phyloP scores from a whole-genome alignment of 1,140 invertebrate genomes.

The Drosophila oshimai region DNA sequence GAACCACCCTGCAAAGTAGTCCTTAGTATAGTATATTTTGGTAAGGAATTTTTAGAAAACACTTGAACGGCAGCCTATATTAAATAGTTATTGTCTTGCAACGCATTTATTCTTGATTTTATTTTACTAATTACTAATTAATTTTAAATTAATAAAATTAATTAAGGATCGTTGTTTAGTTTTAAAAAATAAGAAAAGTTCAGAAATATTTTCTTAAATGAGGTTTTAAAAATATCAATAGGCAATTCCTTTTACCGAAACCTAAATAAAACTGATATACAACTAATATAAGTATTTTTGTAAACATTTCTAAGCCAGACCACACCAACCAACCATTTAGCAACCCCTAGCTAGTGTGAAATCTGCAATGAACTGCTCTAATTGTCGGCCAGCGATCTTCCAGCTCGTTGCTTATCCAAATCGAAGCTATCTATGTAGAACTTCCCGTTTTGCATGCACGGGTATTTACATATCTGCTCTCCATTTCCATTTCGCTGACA shows the following conservation, averaged over 20 bases:
- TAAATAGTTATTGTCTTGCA: not conserved
- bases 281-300: no score
- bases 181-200: no score
- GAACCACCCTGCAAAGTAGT: constrained; percentile 6
- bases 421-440: constrained; percentile 19
- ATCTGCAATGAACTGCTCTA: constrained; percentile 7
- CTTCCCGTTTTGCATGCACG: not conserved
- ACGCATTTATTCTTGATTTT: not conserved
- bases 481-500: not conserved
- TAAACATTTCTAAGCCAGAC: no score
- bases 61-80: not conserved
- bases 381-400: constrained; percentile 30
- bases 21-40: not conserved
- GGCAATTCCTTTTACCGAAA: no score
- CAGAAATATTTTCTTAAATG: no score
- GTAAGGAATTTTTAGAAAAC: not conserved
- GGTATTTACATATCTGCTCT: constrained; percentile 29
- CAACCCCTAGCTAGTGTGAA: no score
- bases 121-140: not conserved
- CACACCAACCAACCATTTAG: no score
- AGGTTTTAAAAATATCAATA: no score
- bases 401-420: constrained; percentile 35
- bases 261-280: no score
- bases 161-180: no score
- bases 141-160: not conserved